These are phyloP conservation scores for Rhea pennata DNA, from an alignment of 2,113 vertebrate genomes.

Conservation along the genomic window DNA sequence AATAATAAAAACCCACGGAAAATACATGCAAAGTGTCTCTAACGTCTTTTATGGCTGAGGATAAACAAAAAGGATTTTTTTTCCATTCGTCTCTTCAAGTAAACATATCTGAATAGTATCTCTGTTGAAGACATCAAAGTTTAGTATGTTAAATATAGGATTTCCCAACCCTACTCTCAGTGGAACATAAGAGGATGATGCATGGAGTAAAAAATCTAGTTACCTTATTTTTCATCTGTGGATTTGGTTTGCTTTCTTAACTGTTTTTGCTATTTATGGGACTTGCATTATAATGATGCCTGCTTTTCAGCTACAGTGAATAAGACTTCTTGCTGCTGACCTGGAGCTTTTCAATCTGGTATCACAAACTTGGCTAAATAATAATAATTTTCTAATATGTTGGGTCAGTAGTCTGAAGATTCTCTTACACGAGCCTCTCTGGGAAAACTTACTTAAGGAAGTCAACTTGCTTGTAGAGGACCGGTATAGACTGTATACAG, in stretches of 20 bases:
- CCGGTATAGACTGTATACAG: not conserved
- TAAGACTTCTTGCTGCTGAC: conserved; percentile 49
- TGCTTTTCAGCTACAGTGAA: conserved; percentile 48
- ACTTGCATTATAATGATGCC: not conserved
- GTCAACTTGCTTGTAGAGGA: not conserved
- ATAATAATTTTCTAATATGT: conserved; percentile 1
- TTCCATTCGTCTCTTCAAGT: conserved; percentile 44
- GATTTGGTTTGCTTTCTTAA: conserved; percentile 62
- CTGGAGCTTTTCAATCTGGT: conserved; percentile 43
- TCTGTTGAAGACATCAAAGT: conserved; percentile 72
- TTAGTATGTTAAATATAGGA: conserved; percentile 66
- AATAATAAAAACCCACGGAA: conserved; percentile 26
- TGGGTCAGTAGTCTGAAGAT: not conserved
- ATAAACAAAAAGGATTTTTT: conserved; percentile 67
- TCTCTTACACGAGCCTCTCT: not conserved
- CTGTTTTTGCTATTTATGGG: conserved; percentile 66
- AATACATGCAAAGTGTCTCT: conserved; percentile 47
- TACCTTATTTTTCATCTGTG: conserved; percentile 65
- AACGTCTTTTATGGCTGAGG: conserved; percentile 55
- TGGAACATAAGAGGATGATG: conserved; percentile 54
- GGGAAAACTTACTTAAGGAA: not conserved
- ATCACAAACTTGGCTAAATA: conserved; percentile 31
- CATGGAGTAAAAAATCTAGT: conserved; percentile 64
- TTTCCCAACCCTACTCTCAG: conserved; percentile 52
- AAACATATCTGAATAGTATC: conserved; percentile 47